Evolutionary conservation across 2,888 invertebrate species (phyloP), one percentile per base, ranked within the genome.

Genomic region (Sesia apiformis): DNA sequence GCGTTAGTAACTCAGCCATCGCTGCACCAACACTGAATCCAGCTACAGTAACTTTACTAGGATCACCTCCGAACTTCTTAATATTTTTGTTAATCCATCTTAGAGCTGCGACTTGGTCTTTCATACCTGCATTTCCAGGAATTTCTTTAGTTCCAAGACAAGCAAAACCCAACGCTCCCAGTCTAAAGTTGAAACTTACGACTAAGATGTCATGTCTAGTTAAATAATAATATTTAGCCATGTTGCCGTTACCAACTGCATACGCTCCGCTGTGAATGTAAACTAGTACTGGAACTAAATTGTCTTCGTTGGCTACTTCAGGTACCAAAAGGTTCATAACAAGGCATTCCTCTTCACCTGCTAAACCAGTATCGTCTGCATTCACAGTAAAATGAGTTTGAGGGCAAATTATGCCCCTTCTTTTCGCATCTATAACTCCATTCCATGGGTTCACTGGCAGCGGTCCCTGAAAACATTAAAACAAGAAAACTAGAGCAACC

Each of bases 111-210:
- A 94, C 91, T 74, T 97, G 95, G 74, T 98, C 97, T 73, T 94
- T 93, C 52, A 98, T 74, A 0, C 95, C 98, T 59, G 95, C 93
- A 76, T 98, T 98, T 0, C 97, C 97, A 0, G 95, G 92, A 39
- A 93, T 91, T 60, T 91, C 91, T 63, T 86, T 78, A 42, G 84
- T 90, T 3, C 92, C 92, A 52, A 93, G 77, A 60, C 91, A 92
- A 38, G 93, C 90, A 74, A 94, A 94, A 8, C 94, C 95, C 62
- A 94, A 90, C 4, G 94, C 92, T 60, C 94, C 94, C 53, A 93
- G 83, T 63, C 95, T 90, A 68, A 94, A 95, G 68, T 93, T 94
- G 40, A 93, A 90, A 39, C 91, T 92, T 0, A 94, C 90, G 1
- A 93, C 92, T 6, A 95, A 81, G 5, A 94, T 73, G 8, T 93